Percentiles rank a stretch among this genome's conserved stretches.
Conservation (phyloP, 1,140 invertebrate species). For the Augochlora pura region DNA sequence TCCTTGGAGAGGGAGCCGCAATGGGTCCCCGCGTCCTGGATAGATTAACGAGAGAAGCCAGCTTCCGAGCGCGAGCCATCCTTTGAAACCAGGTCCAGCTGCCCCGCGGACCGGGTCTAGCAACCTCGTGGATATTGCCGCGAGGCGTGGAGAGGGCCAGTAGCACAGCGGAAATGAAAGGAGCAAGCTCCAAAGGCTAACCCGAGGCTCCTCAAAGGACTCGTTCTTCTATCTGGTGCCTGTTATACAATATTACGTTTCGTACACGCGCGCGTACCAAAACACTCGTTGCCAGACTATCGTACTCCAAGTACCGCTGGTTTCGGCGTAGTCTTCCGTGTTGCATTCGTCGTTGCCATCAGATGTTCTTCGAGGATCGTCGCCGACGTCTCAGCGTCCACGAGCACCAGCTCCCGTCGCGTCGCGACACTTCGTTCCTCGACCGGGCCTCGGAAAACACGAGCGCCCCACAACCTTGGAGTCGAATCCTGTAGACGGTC, state of each 20-base stretch:
- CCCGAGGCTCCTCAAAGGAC: constrained; percentile 24
- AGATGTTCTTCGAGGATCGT: constrained; percentile 27
- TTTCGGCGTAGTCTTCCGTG: constrained; percentile 57
- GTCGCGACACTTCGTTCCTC: neutral
- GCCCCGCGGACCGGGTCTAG: too few relatives aligned
- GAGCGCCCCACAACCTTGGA: too few relatives aligned
- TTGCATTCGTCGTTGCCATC: constrained; percentile 60
- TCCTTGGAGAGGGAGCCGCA: constrained; percentile 96
- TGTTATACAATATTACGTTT: constrained; percentile 63
- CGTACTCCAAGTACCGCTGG: constrained; percentile 46
- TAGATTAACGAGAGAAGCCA: constrained; percentile 68
- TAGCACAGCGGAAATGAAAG: neutral
- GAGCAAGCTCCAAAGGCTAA: constrained; percentile 40
- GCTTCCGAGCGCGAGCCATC: too few relatives aligned
- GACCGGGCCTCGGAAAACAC: too few relatives aligned
- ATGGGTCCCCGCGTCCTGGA: constrained; percentile 96
- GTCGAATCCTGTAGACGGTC: too few relatives aligned
- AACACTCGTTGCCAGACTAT: constrained; percentile 40
- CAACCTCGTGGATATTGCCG: too few relatives aligned
- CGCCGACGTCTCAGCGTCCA: neutral
- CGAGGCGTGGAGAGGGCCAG: too few relatives aligned
- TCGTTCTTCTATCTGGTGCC: constrained; percentile 59
- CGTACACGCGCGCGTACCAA: constrained; percentile 48
- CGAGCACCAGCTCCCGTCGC: too few relatives aligned
- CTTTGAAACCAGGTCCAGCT: too few relatives aligned